Evolutionary conservation across 2,888 invertebrate genomes (phyloP).

Genomic region (Lampropteryx suffumata): DNA sequence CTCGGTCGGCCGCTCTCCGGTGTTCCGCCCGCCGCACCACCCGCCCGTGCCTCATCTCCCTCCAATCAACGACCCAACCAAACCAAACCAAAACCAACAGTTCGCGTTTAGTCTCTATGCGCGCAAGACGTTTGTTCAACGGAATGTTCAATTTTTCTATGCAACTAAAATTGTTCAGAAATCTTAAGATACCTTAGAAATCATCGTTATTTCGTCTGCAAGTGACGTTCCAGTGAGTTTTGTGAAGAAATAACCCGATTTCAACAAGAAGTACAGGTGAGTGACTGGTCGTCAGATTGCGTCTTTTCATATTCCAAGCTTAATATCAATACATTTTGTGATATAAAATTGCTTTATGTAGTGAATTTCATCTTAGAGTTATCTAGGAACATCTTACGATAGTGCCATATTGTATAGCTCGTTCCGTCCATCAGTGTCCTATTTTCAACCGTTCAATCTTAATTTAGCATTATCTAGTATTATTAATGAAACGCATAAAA

Average conservation of each 20-base stretch:
- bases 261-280: conserved; percentile 76
- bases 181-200: conserved; percentile 78
- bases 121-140: conserved; percentile 75
- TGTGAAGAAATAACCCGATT: conserved; percentile 65
- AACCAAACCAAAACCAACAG: conserved; percentile 76
- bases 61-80: conserved; percentile 57
- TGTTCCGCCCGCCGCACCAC: conserved; percentile 64
- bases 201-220: conserved; percentile 57
- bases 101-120: conserved; percentile 83
- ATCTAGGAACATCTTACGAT: conserved; percentile 35
- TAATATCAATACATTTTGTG: conserved; percentile 53
- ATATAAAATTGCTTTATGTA: conserved; percentile 54
- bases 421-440: conserved; percentile 47
- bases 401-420: conserved; percentile 50
- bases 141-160: conserved; percentile 80
- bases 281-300: conserved; percentile 78
- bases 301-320: conserved; percentile 72
- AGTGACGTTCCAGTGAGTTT: conserved; percentile 74
- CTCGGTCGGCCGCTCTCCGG: conserved; percentile 72
- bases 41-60: conserved; percentile 39
- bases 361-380: conserved; percentile 34
- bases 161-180: conserved; percentile 76
- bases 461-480: conserved; percentile 22
- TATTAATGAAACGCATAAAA: conserved; percentile 43
- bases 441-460: conserved; percentile 49